Base-by-base conservation (phyloP, 2,797 vertebrate genomes). In the Labroides dimidiatus region DNA sequence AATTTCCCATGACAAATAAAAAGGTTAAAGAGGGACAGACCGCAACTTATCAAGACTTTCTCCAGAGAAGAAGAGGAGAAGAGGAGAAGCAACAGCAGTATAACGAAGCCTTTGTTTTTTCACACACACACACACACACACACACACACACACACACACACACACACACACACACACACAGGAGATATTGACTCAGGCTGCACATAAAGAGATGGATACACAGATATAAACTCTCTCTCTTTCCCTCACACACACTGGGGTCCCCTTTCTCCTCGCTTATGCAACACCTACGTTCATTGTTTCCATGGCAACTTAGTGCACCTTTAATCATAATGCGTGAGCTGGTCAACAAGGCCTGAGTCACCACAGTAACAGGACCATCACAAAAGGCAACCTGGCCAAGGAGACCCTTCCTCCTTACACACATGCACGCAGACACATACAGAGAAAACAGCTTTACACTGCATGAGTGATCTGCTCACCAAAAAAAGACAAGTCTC, bases 251-350 rank as follows among this genome's bases (percentile, higher is more conserved):
- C 43, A 48, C 51, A 59, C 39, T 10, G 54, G 50, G 60, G 49
- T 51, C 67, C 19, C 55, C 47, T 52, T 30, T 33, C 62, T 30
- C 59, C 43, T 23, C 19, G n/a, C 68, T 85, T 69, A 80, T 74
- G 74, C 21, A 80, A 76, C 39, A 11, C 72, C 73, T 81, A 84
- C 49, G 42, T 56, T 75, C 55, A 61, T 21, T 1, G 75, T 86
- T 85, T 65, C 69, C 78, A 81, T 68, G 59, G 61, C 0, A 4
- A 89, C 60, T 37, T 3, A 1, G 52, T 19, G 58, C 75, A 75
- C 65, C 77, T 80, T 83, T 78, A 65, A 75, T 78, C 61, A 69
- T 62, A 71, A 64, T 27, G 48, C 54, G 13, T 37, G 62, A 72
- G 70, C 39, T 73, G 78, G 69, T 73, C 69, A 80, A 75, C 41